Percentiles rank a stretch among this genome's conserved stretches.
Evolutionary conservation across 2,888 invertebrate genomes (phyloP).

Genomic region (Ichneumoninae sp.): DNA sequence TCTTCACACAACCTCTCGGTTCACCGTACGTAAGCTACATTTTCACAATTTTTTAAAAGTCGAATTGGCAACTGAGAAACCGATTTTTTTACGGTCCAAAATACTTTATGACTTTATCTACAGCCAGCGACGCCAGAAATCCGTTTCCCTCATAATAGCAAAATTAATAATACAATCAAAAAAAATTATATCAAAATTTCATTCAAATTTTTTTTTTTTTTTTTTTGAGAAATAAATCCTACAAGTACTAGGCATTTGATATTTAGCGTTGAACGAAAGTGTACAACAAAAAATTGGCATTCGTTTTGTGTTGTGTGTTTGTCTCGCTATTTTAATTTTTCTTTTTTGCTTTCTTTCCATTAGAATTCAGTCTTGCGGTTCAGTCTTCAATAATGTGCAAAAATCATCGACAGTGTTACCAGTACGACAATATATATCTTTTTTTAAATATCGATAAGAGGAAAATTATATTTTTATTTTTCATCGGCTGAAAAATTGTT

Average conservation of each 20-base stretch:
- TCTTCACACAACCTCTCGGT: background rate
- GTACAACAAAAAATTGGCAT: constrained; percentile 36
- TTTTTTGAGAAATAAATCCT: constrained; percentile 12
- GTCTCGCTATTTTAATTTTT: constrained; percentile 18
- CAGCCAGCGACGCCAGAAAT: background rate
- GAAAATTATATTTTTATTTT: constrained; percentile 14
- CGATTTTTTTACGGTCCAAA: background rate
- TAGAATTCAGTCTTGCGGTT: constrained; percentile 59
- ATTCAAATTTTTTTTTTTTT: background rate
- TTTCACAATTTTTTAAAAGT: background rate
- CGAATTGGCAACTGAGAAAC: background rate
- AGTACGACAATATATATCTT: background rate
- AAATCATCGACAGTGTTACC: constrained; percentile 42
- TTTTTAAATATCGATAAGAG: background rate
- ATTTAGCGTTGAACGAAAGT: constrained; percentile 27
- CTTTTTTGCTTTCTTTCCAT: constrained; percentile 27
- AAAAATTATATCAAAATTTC: background rate
- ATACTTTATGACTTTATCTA: background rate
- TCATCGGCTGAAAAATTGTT: background rate
- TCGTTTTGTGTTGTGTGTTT: constrained; percentile 13
- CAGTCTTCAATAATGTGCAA: constrained; percentile 60
- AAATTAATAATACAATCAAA: constrained; percentile 20
- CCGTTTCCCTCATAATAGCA: constrained; percentile 18
- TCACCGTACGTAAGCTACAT: background rate
- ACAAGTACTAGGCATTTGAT: constrained; percentile 43